Evolutionary conservation across 2,888 invertebrate species (phyloP).

Genomic region (Tetheella fluctuosa): DNA sequence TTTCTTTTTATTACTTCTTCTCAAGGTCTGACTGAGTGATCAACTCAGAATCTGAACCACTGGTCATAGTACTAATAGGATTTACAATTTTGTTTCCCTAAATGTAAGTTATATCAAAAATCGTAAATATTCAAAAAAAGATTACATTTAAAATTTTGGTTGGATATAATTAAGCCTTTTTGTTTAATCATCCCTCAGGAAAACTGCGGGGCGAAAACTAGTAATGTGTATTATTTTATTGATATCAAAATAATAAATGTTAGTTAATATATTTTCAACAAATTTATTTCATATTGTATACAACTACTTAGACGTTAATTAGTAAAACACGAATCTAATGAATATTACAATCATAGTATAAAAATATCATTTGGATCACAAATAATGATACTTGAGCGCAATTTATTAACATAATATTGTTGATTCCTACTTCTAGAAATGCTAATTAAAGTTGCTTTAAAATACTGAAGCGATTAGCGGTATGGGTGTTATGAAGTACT

Average conservation of each 20-base stretch:
- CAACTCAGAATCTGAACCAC: too few species aligned
- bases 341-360: slow-evolving; percentile 42
- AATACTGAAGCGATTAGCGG: slow-evolving; percentile 47
- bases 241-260: slow-evolving; percentile 23
- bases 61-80: too few species aligned
- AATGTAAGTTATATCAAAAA: too few species aligned
- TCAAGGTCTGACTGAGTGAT: too few species aligned
- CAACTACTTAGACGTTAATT: slow-evolving; percentile 44
- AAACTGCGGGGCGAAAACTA: not conserved
- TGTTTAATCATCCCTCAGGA: too few species aligned
- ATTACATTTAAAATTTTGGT: too few species aligned
- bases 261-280: not conserved
- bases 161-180: too few species aligned
- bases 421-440: slow-evolving; percentile 52
- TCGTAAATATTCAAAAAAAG: too few species aligned
- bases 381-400: slow-evolving; percentile 45
- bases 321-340: slow-evolving; percentile 39
- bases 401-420: slow-evolving; percentile 32
- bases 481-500: slow-evolving; percentile 13
- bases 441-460: slow-evolving; percentile 52
- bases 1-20: too few species aligned
- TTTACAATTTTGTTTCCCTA: too few species aligned
- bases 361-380: slow-evolving; percentile 52
- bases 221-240: slow-evolving; percentile 14
- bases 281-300: slow-evolving; percentile 14